Evolutionary conservation across 2,113 vertebrate species (phyloP).

Genomic region (Saguinus midas): DNA sequence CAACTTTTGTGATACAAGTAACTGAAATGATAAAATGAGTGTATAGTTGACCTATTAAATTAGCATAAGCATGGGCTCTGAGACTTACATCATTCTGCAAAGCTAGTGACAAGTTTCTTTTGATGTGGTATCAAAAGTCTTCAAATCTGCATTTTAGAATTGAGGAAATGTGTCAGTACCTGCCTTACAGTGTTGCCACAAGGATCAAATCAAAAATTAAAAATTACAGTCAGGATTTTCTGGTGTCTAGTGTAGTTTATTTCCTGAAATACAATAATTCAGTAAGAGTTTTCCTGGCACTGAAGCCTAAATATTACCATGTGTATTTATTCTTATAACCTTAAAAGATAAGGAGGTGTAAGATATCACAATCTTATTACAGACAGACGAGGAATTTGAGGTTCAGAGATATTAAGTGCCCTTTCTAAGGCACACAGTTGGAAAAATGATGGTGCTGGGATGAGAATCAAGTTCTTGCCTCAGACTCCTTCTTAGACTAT

Average conservation of each 20-base stretch:
- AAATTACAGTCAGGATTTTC: background rate
- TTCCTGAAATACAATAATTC: background rate
- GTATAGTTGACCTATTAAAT: background rate
- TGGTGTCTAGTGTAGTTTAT: background rate
- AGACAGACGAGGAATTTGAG: background rate
- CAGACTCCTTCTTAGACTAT: background rate
- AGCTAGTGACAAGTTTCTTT: background rate
- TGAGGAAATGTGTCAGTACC: background rate
- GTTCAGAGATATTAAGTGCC: background rate
- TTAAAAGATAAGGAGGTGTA: background rate
- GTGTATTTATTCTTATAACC: background rate
- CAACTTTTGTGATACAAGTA: background rate
- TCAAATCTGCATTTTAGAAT: background rate
- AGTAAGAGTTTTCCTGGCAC: background rate
- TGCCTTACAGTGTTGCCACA: background rate
- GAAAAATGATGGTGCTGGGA: background rate
- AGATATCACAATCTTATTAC: background rate
- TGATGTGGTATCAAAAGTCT: background rate
- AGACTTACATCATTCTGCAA: background rate
- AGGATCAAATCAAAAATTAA: background rate
- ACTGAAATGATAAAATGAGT: background rate
- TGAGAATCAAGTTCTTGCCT: background rate
- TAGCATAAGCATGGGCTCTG: background rate
- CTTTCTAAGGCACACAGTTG: background rate
- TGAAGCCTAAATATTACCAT: background rate